These are phyloP conservation scores for Athalia rosae DNA, from an alignment of 2,888 invertebrate species.

Conservation along the genomic window DNA sequence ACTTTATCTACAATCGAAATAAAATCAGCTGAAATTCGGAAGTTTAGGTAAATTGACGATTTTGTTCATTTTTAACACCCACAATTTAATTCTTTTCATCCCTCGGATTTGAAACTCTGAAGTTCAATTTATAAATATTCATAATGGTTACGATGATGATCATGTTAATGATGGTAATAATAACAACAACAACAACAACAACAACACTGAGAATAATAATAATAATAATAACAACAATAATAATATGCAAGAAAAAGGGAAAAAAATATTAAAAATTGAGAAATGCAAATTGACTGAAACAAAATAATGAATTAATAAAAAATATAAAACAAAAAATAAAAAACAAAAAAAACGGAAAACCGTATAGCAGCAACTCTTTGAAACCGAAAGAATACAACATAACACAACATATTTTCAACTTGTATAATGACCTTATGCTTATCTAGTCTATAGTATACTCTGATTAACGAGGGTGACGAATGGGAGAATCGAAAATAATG, in stretches of 20 bases:
- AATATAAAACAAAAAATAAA: constrained; percentile 26
- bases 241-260: constrained; percentile 41
- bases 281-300: constrained; percentile 35
- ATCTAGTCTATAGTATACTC: constrained; percentile 67
- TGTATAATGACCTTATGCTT: constrained; percentile 60
- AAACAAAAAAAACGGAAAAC: background rate
- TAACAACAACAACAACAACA: no score
- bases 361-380: background rate
- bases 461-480: constrained; percentile 52
- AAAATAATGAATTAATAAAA: constrained; percentile 41
- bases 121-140: no score
- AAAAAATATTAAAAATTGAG: constrained; percentile 37
- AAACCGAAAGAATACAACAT: constrained; percentile 30
- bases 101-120: no score
- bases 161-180: no score
- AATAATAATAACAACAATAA: constrained; percentile 27
- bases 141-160: no score
- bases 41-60: no score
- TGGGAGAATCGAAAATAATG: constrained; percentile 42
- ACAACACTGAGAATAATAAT: constrained; percentile 28
- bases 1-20: no score
- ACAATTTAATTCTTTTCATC: no score
- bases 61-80: no score
- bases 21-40: no score
- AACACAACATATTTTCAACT: constrained; percentile 56